A percentile compares a stretch with the other conserved stretches of the same genome.
These are phyloP conservation scores for Lophotis ruficrista DNA, from an alignment of 2,113 vertebrate genomes.

Conservation along the genomic window DNA sequence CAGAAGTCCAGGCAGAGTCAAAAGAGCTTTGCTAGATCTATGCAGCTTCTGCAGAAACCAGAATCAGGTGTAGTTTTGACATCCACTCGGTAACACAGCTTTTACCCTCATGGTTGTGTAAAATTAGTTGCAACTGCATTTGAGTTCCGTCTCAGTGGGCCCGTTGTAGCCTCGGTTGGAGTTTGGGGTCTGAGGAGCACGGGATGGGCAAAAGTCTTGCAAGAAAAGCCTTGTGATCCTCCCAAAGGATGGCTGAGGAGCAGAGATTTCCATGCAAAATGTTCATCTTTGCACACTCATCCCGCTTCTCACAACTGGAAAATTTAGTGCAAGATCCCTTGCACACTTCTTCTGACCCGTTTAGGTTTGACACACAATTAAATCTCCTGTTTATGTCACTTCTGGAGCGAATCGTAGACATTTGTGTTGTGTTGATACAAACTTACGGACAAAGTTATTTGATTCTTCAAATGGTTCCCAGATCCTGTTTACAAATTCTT, in stretches of 20 bases:
- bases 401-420: background rate
- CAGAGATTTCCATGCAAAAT: background rate
- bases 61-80: background rate
- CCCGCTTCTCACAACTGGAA: background rate
- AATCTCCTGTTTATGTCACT: background rate
- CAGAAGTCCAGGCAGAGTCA: background rate
- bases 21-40: background rate
- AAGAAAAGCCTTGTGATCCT: background rate
- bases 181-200: background rate
- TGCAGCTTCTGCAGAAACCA: background rate
- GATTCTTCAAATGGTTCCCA: background rate
- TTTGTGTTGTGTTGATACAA: background rate
- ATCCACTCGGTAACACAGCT: background rate
- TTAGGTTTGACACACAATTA: background rate
- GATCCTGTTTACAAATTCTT: constrained; percentile 23
- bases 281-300: background rate
- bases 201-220: background rate
- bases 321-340: background rate
- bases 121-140: background rate
- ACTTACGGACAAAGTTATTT: background rate
- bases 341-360: background rate
- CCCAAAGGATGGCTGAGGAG: background rate
- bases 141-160: background rate
- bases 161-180: background rate
- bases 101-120: background rate